Conservation (phyloP, 2,888 invertebrate species). For the Patella pellucida region DNA sequence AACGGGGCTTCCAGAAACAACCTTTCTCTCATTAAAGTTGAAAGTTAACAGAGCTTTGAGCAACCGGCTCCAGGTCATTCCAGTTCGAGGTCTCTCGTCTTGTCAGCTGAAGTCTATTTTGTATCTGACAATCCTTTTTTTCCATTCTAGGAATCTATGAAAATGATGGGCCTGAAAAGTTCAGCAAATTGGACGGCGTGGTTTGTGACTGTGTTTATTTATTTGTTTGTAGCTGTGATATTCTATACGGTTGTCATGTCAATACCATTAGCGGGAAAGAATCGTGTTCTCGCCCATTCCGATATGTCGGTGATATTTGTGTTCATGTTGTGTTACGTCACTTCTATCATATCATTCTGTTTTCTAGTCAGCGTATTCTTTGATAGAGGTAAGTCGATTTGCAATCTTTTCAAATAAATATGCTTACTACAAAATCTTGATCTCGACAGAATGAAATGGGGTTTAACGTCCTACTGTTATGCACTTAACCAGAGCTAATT, state of each 20-base stretch:
- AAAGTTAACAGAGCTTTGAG: no score
- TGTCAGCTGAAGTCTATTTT: no score
- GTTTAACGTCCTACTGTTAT: no score
- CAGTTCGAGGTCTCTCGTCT: no score
- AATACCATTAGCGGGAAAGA: conserved; percentile 34
- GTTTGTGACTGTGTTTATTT: conserved; percentile 83
- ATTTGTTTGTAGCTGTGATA: conserved; percentile 77
- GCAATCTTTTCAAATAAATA: no score
- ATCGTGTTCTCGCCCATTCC: conserved; percentile 59
- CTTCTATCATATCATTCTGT: conserved; percentile 80
- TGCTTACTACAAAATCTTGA: no score
- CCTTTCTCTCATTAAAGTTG: no score
- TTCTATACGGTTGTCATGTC: conserved; percentile 70
- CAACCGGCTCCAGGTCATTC: no score
- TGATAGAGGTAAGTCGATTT: conserved; percentile 76
- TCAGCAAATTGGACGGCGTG: conserved; percentile 89
- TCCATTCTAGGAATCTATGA: conserved; percentile 83
- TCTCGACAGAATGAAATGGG: no score
- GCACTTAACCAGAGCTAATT: no score
- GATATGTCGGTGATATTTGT: conserved; percentile 79
- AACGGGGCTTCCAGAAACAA: no score
- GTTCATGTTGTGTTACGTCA: conserved; percentile 79
- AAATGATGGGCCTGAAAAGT: conserved; percentile 87
- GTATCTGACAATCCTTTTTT: no score
- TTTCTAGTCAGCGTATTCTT: conserved; percentile 85